Conservation (phyloP, 2,888 invertebrate genomes). For the Drosophila ochracea region DNA sequence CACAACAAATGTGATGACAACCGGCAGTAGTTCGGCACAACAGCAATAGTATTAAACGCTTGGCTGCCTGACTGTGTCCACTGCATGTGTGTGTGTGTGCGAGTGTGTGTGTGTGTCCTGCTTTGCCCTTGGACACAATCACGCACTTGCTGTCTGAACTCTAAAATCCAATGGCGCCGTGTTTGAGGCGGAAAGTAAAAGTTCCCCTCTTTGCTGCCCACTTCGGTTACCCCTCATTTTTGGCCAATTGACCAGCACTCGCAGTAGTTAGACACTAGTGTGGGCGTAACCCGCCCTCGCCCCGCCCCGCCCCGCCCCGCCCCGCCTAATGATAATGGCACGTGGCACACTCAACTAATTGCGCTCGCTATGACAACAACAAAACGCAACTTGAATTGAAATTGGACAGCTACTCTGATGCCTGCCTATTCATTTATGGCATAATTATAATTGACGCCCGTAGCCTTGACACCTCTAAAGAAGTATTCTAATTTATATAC, state of each 20-base stretch:
- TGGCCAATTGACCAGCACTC: conserved; percentile 30
- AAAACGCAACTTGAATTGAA: not conserved
- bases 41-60: conserved; percentile 45
- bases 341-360: conserved; percentile 27
- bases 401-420: not conserved
- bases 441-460: not conserved
- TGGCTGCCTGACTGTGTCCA: conserved; percentile 32
- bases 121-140: conserved; percentile 72
- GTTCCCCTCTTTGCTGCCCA: conserved; percentile 26
- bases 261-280: conserved; percentile 7
- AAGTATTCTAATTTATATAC: not conserved
- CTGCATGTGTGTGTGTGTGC: not conserved
- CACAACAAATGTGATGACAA: conserved; percentile 62
- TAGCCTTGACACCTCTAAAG: not conserved
- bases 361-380: conserved; percentile 12
- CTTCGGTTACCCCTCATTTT: conserved; percentile 23
- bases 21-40: conserved; percentile 31
- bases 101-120: conserved; percentile 30
- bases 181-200: conserved; percentile 41
- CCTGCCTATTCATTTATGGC: not conserved
- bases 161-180: conserved; percentile 44
- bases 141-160: conserved; percentile 75
- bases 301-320: too few species aligned
- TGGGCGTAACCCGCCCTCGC: conserved; percentile 4
- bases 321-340: not conserved